phyloP scores from a whole-genome alignment of 2,888 invertebrate genomes.

The Actias luna region DNA sequence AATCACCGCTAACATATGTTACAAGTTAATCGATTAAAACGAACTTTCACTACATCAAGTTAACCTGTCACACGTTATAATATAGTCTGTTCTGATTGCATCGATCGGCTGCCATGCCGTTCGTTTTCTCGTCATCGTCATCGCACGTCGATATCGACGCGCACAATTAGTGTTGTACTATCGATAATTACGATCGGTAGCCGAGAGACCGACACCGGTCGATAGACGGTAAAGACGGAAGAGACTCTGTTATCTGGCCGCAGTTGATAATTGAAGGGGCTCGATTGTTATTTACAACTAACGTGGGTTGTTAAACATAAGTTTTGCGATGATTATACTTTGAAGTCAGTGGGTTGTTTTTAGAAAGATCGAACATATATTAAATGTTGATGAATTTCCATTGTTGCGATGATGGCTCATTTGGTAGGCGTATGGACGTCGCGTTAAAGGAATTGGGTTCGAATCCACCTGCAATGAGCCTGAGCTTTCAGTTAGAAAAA shows the following conservation, averaged over 20 bases:
- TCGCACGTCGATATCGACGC: constrained; percentile 46
- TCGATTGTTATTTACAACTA: constrained; percentile 17
- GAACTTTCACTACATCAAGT: constrained; percentile 11
- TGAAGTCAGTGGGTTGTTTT: background rate
- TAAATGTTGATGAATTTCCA: too few relatives aligned
- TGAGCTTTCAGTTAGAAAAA: too few relatives aligned
- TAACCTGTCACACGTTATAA: constrained; percentile 14
- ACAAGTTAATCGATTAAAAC: background rate
- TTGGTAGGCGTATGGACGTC: too few relatives aligned
- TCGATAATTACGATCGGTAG: constrained; percentile 73
- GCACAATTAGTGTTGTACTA: constrained; percentile 65
- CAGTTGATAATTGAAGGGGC: constrained; percentile 16
- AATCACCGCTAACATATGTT: constrained; percentile 7
- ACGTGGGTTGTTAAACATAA: constrained; percentile 9
- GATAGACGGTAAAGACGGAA: constrained; percentile 35
- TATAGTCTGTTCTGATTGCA: constrained; percentile 21
- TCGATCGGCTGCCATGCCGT: constrained; percentile 33
- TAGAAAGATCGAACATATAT: background rate
- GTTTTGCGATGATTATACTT: background rate
- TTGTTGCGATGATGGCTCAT: too few relatives aligned
- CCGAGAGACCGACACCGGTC: constrained; percentile 31
- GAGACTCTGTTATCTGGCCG: constrained; percentile 10
- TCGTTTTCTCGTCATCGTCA: constrained; percentile 44
- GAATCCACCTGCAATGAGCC: too few relatives aligned
- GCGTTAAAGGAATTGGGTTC: too few relatives aligned